Percentiles rank a stretch among this genome's conserved stretches.
These are phyloP conservation scores for Prunella strophiata DNA, from an alignment of 2,797 vertebrate species.

Conservation along the genomic window DNA sequence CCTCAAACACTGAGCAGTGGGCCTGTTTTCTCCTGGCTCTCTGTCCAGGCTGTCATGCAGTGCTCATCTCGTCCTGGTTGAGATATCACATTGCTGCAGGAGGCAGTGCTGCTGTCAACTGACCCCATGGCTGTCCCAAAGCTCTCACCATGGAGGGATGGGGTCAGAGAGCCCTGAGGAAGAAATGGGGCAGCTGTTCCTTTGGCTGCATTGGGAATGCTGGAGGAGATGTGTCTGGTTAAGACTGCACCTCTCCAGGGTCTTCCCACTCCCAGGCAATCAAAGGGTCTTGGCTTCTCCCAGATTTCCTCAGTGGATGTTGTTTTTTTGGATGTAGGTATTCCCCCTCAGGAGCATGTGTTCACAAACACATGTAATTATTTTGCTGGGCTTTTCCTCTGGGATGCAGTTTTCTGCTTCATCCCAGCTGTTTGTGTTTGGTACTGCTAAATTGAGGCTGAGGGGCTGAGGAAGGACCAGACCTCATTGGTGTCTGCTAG, in stretches of 20 bases:
- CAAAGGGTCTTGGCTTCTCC: neutral
- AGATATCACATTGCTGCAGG: neutral
- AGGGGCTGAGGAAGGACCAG: neutral
- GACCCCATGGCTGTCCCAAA: neutral
- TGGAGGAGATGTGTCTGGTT: neutral
- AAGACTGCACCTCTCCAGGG: neutral
- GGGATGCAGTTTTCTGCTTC: neutral
- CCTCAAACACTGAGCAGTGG: neutral
- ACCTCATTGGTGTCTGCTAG: neutral
- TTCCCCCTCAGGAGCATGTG: neutral
- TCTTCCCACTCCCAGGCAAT: neutral
- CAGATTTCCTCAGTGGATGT: neutral
- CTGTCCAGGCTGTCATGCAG: neutral
- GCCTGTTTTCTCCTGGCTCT: neutral
- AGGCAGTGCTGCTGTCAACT: neutral
- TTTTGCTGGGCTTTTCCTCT: slow-evolving; percentile 1
- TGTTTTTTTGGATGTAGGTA: neutral
- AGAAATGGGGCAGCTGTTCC: neutral
- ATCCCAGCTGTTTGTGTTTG: neutral
- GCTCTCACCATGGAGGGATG: neutral
- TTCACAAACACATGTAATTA: neutral
- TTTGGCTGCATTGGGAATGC: neutral
- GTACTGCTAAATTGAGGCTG: neutral
- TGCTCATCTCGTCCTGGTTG: neutral
- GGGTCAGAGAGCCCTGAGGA: neutral